Conservation (phyloP, 2,888 invertebrate genomes). For the Gymnocheta viridis region DNA sequence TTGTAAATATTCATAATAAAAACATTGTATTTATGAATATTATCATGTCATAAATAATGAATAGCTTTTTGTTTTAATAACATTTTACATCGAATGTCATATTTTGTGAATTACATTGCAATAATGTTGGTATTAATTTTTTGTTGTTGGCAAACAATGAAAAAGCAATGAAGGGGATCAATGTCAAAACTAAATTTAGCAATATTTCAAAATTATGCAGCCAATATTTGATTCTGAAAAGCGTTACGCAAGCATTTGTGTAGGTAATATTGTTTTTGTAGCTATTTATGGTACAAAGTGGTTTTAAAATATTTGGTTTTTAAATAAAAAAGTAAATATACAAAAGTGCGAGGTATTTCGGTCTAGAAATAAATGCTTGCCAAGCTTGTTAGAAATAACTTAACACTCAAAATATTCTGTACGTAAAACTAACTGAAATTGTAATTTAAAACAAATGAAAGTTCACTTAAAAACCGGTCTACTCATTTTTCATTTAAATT, state of each 20-base stretch:
- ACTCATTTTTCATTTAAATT: no score
- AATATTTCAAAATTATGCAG: neutral
- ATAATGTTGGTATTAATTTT: constrained; percentile 10
- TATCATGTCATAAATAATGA: constrained; percentile 49
- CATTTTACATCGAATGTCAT: constrained; percentile 44
- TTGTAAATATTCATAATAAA: constrained; percentile 37
- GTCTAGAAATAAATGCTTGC: no score
- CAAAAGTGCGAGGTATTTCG: no score
- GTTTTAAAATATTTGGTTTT: no score
- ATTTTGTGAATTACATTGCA: constrained; percentile 26
- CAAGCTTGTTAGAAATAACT: no score
- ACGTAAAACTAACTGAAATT: no score
- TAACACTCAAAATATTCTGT: no score
- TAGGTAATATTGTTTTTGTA: no score
- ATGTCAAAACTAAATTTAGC: neutral
- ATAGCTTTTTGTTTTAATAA: constrained; percentile 6
- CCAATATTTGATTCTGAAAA: neutral
- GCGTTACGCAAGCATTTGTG: neutral
- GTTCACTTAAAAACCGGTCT: no score
- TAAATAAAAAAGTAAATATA: no score
- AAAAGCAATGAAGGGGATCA: neutral
- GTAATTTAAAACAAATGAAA: no score
- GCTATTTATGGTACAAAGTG: no score
- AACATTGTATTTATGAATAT: constrained; percentile 50
- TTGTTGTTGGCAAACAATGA: neutral